phyloP scores from a whole-genome alignment of 2,888 invertebrate genomes.

The Emesis furor region DNA sequence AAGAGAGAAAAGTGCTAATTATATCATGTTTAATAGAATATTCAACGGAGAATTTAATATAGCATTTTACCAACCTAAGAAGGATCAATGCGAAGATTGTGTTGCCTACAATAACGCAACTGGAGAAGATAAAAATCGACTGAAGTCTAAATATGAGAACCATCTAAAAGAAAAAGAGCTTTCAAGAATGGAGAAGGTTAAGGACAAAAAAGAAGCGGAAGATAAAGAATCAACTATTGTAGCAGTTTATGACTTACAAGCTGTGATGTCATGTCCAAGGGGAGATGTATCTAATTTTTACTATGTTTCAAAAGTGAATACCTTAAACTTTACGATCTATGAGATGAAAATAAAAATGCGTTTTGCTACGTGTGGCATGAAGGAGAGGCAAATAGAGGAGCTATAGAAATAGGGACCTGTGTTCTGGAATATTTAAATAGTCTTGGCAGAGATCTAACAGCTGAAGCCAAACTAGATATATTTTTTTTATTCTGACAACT shows the following conservation, averaged over 20 bases:
- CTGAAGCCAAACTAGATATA: slow-evolving; percentile 27
- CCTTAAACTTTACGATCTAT: slow-evolving; percentile 35
- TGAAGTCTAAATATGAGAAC: slow-evolving; percentile 25
- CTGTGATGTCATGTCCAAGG: slow-evolving; percentile 41
- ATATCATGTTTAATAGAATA: slow-evolving; percentile 53
- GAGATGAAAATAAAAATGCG: slow-evolving; percentile 26
- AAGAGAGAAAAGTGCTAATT: slow-evolving; percentile 45
- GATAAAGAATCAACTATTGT: slow-evolving; percentile 32
- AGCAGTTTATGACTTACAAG: slow-evolving; percentile 30
- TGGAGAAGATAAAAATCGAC: slow-evolving; percentile 26
- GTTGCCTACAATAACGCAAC: slow-evolving; percentile 53
- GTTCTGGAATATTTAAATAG: slow-evolving; percentile 38
- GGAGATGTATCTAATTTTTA: not conserved
- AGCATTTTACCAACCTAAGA: slow-evolving; percentile 60
- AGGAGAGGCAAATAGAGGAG: slow-evolving; percentile 46
- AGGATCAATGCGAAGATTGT: slow-evolving; percentile 64
- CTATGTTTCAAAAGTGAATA: slow-evolving; percentile 46
- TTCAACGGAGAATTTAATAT: slow-evolving; percentile 60
- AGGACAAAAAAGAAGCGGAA: slow-evolving; percentile 25
- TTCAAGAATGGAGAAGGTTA: slow-evolving; percentile 23
- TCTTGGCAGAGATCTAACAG: slow-evolving; percentile 24
- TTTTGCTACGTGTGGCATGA: slow-evolving; percentile 49
- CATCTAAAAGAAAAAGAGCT: slow-evolving; percentile 40
- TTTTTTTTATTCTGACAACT: slow-evolving; percentile 37
- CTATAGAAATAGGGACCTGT: slow-evolving; percentile 48